Evolutionary conservation across 2,888 invertebrate species (phyloP), one percentile per base, ranked within the genome.

Genomic region (Plusia festucae): DNA sequence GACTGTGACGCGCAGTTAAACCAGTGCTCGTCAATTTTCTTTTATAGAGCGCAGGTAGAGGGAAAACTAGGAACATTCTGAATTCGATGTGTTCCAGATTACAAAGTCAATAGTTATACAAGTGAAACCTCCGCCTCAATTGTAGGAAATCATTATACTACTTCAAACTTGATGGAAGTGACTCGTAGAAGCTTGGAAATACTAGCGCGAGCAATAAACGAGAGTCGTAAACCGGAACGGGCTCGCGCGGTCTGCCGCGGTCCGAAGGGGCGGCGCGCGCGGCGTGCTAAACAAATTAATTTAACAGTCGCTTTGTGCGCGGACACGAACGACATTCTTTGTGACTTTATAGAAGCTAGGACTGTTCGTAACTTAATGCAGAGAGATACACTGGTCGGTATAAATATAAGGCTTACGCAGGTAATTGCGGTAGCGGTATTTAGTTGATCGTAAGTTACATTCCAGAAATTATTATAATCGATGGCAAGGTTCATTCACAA

Each of bases 211-310:
- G 16, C 40, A 18, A 57, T 60, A 27, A 65, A 56, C 40, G 27
- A 24, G 46, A 52, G 30, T 65, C 46, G 27, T 24, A 56, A 69
- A 16, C 11, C 34, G 13, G 44, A 11, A 40, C 30, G 51, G 40
- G 24, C 24, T 7, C 6, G n/a, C n/a, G 44, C 44, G 44, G 16
- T 5, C 15, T 5, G 15, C 34, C 15, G 15, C 15, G 34, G 15
- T 34, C 34, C 15, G 34, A 3, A 2, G 34, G 13, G 9, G 15
- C 32, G 13, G 32, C 32, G 32, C 16, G 16, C 6, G 40, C 49
- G 8, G 56, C 32, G 56, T 49, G 46, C 32, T 20, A 34, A 62
- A 53, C 53, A 53, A 49, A 60, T 69, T 69, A 57, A 57, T 70
- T 60, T 49, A 55, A 27, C 53, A 44, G 44, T 52, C 13, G 11